Evolutionary conservation across 2,888 invertebrate genomes (phyloP).

Genomic region (Galerucella pusilla): DNA sequence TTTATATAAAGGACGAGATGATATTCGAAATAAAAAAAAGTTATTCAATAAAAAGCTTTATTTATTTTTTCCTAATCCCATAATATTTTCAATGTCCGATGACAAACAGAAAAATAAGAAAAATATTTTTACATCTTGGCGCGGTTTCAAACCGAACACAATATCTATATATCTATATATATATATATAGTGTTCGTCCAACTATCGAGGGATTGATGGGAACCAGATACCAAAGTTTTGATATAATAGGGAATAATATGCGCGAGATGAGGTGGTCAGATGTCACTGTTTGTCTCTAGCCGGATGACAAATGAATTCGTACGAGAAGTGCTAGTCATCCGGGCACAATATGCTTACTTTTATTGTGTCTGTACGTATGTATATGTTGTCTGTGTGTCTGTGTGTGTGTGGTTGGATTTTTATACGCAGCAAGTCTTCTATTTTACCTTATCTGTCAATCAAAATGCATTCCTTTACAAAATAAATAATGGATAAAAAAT

Average conservation of each 20-base stretch:
- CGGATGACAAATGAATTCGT: slow-evolving; percentile 64
- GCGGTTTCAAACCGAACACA: slow-evolving; percentile 32
- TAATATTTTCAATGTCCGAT: slow-evolving; percentile 28
- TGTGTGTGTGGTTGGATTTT: slow-evolving; percentile 46
- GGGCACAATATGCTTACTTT: slow-evolving; percentile 53
- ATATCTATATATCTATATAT: neutral
- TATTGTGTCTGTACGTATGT: slow-evolving; percentile 28
- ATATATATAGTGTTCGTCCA: slow-evolving; percentile 6
- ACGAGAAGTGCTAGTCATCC: slow-evolving; percentile 61
- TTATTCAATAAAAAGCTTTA: slow-evolving; percentile 17
- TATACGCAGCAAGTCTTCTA: slow-evolving; percentile 38
- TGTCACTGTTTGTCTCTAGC: slow-evolving; percentile 61
- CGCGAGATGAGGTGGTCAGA: slow-evolving; percentile 63
- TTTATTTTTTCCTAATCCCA: slow-evolving; percentile 25
- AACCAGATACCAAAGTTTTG: slow-evolving; percentile 49
- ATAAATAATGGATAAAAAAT: slow-evolving; percentile 46
- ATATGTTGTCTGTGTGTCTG: slow-evolving; percentile 41
- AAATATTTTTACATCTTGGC: slow-evolving; percentile 26
- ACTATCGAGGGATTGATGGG: slow-evolving; percentile 55
- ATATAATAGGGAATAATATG: slow-evolving; percentile 54
- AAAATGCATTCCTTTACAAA: slow-evolving; percentile 43
- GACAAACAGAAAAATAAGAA: slow-evolving; percentile 34
- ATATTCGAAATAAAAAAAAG: slow-evolving; percentile 6
- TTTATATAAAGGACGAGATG: neutral
- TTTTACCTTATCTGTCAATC: slow-evolving; percentile 52